phyloP scores from a whole-genome alignment of 2,797 vertebrate genomes.

The Pristis pectinata region DNA sequence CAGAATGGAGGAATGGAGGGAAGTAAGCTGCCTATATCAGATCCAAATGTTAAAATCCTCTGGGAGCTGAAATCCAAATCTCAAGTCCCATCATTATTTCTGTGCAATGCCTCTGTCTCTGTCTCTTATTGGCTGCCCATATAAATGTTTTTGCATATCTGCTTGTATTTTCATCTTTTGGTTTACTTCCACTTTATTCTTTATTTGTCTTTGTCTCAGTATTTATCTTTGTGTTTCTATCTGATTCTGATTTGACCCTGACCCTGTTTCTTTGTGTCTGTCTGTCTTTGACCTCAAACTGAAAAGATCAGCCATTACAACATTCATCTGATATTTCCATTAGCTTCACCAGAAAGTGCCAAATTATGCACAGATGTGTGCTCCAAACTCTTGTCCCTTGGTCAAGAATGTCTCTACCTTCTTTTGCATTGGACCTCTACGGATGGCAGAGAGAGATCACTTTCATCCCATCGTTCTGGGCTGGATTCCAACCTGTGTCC shows the following conservation, averaged over 20 bases:
- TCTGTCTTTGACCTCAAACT: not conserved
- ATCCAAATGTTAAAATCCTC: not conserved
- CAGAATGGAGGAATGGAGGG: not conserved
- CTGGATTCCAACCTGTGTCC: not conserved
- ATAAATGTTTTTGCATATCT: not conserved
- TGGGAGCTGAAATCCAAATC: not conserved
- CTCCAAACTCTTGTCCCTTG: not conserved
- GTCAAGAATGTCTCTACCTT: not conserved
- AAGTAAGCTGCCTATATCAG: not conserved
- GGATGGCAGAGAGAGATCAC: not conserved
- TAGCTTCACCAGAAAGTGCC: not conserved
- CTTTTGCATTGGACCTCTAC: not conserved
- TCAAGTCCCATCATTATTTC: not conserved
- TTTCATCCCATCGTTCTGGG: slow-evolving; percentile 4
- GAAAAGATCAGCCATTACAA: not conserved
- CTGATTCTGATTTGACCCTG: no score
- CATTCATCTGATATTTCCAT: not conserved
- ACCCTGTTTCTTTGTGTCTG: not conserved
- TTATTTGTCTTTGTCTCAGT: not conserved
- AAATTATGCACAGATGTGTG: not conserved
- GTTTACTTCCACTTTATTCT: no score
- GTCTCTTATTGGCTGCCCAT: not conserved
- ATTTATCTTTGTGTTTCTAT: not conserved
- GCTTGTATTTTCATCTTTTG: not conserved
- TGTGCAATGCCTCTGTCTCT: not conserved